Evolutionary conservation across 2,888 invertebrate species (phyloP), one percentile per base, ranked within the genome.

Genomic region (Eugnorisma glareosa): DNA sequence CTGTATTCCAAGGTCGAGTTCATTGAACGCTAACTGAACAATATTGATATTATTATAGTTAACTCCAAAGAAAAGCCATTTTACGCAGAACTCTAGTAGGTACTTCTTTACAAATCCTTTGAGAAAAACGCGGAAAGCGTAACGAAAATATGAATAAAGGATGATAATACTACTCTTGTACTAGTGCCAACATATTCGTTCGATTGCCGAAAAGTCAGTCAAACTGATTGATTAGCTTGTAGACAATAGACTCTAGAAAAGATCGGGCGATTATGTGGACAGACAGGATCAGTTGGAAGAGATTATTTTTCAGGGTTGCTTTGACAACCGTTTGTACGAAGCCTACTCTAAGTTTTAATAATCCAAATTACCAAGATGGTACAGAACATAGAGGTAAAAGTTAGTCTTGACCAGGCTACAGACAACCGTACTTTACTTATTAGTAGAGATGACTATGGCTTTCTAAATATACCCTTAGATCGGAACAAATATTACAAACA

Each of bases 201-300:
- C n/a, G 45, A 61, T 48, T 69, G 35, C n/a, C 51, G 48, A 70
- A 40, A 35, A 57, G 61, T 61, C 72, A 64, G 40, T 37, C 59
- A 54, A 54, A 68, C 43, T 85, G 85, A 84, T 85, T 75, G 70
- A 84, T 82, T 61, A n/a, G 24, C 37, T 21, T 48, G 45, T 43
- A 59, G 57, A 75, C 67, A 70, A 73, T 45, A 71, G 35, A 64
- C 45, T 70, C 45, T n/a, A 67, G 74, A 69, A 75, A 67, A 28
- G 13, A 59, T 61, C n/a, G n/a, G 28, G 57, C 51, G 43, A 35
- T 48, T 51, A 61, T 71, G 54, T 73, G 35, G 64, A 45, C 4
- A 28, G 24, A 21, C 15, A 70, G 45, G 51, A 74, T 48, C 28
- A 31, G 31, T 59, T 1, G 5, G 51, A 69, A 35, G 3, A 51